Evolutionary conservation across 2,113 vertebrate genomes (phyloP).

Genomic region (Toxostoma redivivum): DNA sequence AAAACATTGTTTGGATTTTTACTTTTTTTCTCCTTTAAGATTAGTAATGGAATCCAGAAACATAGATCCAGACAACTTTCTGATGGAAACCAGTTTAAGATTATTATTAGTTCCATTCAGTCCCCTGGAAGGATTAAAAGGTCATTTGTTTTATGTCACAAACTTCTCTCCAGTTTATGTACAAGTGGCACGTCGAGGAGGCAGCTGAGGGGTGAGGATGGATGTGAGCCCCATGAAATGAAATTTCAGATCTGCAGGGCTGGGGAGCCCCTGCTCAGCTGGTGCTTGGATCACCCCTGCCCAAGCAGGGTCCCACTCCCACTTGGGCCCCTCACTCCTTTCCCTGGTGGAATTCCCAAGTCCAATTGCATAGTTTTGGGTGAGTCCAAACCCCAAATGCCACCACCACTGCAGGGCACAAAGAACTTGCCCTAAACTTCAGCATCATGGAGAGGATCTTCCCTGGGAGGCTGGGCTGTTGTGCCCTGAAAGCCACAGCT

Average conservation of each 20-base stretch:
- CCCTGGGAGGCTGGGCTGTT: background rate
- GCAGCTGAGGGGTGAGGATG: background rate
- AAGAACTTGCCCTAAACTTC: fast-evolving
- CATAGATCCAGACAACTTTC: background rate
- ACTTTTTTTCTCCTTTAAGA: background rate
- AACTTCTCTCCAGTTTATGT: background rate
- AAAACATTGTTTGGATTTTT: background rate
- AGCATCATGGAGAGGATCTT: background rate
- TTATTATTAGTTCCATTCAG: background rate
- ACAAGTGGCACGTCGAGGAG: fast-evolving
- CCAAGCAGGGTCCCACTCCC: background rate
- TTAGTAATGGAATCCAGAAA: constrained; percentile 30
- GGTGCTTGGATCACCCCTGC: too few species aligned
- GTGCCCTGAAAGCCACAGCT: background rate
- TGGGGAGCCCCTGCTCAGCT: background rate
- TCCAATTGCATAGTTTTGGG: background rate
- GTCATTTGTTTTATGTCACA: background rate
- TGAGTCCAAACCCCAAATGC: background rate
- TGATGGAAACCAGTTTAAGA: background rate
- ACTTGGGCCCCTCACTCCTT: background rate
- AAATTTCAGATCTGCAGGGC: background rate
- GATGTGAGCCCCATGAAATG: background rate
- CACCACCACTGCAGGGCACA: fast-evolving
- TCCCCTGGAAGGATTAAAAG: background rate
- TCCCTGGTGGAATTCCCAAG: background rate